Conservation (phyloP, 2,113 vertebrate genomes). For the Rhabdomys dilectus region DNA sequence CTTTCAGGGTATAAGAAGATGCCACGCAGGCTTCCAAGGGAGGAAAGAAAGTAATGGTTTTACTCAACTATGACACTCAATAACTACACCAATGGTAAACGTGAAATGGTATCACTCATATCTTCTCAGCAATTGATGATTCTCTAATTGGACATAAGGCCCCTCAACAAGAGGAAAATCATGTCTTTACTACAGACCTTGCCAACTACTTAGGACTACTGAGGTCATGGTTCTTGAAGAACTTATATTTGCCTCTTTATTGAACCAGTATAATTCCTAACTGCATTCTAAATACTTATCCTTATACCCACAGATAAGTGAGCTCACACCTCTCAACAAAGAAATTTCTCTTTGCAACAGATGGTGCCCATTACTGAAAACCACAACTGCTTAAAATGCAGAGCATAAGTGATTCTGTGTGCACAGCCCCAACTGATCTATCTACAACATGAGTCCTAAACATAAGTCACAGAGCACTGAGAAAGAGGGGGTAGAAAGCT, state of each 20-base stretch:
- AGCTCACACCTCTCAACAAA: background rate
- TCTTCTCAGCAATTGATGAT: background rate
- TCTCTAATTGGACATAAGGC: background rate
- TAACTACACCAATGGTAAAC: background rate
- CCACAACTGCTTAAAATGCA: background rate
- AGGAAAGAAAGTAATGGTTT: background rate
- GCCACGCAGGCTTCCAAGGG: background rate
- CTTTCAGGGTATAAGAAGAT: background rate
- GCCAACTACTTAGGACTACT: background rate
- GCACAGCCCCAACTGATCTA: background rate
- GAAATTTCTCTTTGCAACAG: background rate
- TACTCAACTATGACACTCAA: background rate
- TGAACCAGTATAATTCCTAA: background rate
- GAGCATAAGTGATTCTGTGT: background rate
- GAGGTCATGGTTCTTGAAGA: background rate
- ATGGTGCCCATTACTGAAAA: background rate
- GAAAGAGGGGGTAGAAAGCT: background rate
- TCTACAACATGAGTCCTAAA: background rate
- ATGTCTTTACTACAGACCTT: background rate
- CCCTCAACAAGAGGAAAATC: background rate
- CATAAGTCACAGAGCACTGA: background rate
- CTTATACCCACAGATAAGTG: background rate
- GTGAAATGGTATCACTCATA: background rate
- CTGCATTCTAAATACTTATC: background rate
- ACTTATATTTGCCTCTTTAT: background rate